Conservation (phyloP, 2,113 vertebrate species). For the Nothobranchius kuhntae region DNA sequence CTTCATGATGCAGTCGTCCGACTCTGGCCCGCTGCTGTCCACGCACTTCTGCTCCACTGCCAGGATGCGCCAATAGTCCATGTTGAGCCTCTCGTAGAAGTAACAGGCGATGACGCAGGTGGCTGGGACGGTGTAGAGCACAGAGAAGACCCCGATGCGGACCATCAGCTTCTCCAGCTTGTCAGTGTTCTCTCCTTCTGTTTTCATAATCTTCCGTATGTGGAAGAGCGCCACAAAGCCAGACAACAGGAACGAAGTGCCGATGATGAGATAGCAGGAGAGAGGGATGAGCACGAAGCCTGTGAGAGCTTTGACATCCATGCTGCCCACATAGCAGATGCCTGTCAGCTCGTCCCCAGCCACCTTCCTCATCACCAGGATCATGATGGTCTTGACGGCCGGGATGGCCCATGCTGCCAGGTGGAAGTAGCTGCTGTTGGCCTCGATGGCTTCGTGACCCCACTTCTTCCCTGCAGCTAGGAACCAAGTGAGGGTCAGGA, state of each 20-base stretch:
- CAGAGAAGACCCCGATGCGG: constrained; percentile 93
- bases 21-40: constrained; percentile 69
- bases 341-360: constrained; percentile 96
- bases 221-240: constrained; percentile 98
- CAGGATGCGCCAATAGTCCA: constrained; percentile 90
- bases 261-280: constrained; percentile 91
- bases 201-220: constrained; percentile 96
- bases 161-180: constrained; percentile 98
- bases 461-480: constrained; percentile 96
- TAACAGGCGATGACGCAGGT: constrained; percentile 97
- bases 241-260: constrained; percentile 94
- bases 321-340: constrained; percentile 94
- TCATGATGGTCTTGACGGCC: constrained; percentile 94
- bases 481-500: constrained; percentile 95
- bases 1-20: constrained; percentile 89
- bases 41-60: constrained; percentile 85
- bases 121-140: constrained; percentile 94
- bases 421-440: constrained; percentile 98
- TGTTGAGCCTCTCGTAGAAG: constrained; percentile 94
- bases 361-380: constrained; percentile 94
- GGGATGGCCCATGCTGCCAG: constrained; percentile 96
- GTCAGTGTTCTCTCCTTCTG: constrained; percentile 95
- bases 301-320: constrained; percentile 92
- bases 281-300: constrained; percentile 94
- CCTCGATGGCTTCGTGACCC: constrained; percentile 98